Conservation (phyloP, 2,888 invertebrate genomes). For the Epinotia demarniana region DNA sequence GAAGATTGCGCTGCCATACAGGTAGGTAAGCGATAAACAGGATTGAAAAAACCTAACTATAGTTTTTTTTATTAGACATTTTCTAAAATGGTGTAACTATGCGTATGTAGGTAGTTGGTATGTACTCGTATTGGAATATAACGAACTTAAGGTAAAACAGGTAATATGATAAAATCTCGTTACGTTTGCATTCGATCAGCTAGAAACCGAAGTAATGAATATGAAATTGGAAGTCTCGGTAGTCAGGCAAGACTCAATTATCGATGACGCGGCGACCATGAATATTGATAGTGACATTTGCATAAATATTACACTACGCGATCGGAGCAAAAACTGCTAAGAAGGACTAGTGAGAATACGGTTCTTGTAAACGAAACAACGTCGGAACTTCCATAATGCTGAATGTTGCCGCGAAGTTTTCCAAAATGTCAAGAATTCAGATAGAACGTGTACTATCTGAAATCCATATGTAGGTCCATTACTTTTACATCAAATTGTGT, state of each 20-base stretch:
- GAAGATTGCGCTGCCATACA: slow-evolving; percentile 69
- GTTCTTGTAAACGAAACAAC: slow-evolving; percentile 10
- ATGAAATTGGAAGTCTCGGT: slow-evolving; percentile 63
- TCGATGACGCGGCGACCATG: slow-evolving; percentile 68
- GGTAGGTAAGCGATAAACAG: slow-evolving; percentile 48
- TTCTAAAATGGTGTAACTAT: neutral
- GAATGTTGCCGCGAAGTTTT: neutral
- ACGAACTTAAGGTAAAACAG: neutral
- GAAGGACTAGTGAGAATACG: slow-evolving; percentile 23
- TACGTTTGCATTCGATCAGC: slow-evolving; percentile 34
- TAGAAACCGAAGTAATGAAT: slow-evolving; percentile 55
- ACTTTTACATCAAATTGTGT: neutral
- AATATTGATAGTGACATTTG: slow-evolving; percentile 77
- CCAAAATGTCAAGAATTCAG: neutral
- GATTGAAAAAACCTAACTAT: slow-evolving; percentile 5
- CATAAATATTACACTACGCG: slow-evolving; percentile 65
- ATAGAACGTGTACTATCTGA: too few species aligned
- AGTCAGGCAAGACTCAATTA: slow-evolving; percentile 74
- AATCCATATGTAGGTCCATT: neutral
- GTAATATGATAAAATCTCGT: slow-evolving; percentile 23
- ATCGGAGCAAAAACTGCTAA: slow-evolving; percentile 51
- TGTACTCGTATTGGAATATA: too few species aligned
- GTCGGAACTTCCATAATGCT: slow-evolving; percentile 11
- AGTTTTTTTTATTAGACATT: too few species aligned
- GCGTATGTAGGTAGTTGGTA: neutral